These are phyloP conservation scores for Salticus scenicus DNA, from an alignment of 2,888 invertebrate species.

Conservation along the genomic window DNA sequence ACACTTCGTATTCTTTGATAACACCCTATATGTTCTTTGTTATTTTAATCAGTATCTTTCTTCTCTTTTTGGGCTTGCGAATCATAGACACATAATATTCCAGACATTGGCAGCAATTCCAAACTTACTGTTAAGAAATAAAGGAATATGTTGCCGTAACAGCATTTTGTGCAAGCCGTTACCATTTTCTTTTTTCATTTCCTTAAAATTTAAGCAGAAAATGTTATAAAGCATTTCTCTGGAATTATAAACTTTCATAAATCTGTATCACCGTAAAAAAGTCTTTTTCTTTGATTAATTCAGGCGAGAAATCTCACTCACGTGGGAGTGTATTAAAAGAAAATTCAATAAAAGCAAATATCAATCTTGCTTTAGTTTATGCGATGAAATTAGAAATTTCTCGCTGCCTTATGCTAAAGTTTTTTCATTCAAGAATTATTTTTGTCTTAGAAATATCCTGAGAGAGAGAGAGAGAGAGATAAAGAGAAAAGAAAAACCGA, in stretches of 20 bases:
- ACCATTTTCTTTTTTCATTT: not conserved
- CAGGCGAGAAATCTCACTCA: not conserved
- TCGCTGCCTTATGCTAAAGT: not conserved
- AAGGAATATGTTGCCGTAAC: not conserved
- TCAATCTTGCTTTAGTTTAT: not conserved
- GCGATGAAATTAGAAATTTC: not conserved
- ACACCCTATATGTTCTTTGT: not conserved
- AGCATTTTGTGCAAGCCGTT: not conserved
- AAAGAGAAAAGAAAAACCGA: too few species aligned
- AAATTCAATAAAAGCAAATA: not conserved
- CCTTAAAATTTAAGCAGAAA: not conserved
- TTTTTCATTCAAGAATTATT: not conserved
- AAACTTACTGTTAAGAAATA: not conserved
- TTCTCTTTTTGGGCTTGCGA: not conserved
- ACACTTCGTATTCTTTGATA: not conserved
- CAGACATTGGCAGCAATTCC: not conserved
- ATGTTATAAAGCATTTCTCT: not conserved
- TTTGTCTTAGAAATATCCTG: too few species aligned
- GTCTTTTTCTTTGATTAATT: not conserved
- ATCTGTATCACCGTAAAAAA: not conserved
- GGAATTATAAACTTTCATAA: not conserved
- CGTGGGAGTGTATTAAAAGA: not conserved
- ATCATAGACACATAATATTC: not conserved
- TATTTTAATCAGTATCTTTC: not conserved
- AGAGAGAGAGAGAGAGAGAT: too few species aligned